Evolutionary conservation across 2,113 vertebrate species (phyloP), one percentile per base, ranked within the genome.

Genomic region (Ia io): DNA sequence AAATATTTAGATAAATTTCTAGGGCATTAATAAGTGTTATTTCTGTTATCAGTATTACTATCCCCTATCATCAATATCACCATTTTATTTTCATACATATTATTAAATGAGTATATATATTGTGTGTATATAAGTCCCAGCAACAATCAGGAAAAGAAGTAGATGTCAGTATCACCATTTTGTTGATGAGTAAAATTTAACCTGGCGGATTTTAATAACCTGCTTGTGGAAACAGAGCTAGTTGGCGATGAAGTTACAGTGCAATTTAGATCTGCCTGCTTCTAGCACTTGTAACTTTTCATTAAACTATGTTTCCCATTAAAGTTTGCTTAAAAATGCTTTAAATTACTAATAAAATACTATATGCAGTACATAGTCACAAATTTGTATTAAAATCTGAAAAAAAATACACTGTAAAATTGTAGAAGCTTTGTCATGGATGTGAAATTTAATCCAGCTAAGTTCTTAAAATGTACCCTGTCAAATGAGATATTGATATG

Each of bases 311-410:
- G 6, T 5, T 93, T 28, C 5, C 13, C 14, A 90, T 69, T 32
- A 67, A 40, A 3, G 35, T 76, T 79, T 88, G 2, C 17, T 30
- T 89, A 42, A 56, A 84, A 87, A 77, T 40, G 69, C 16, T 83
- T 91, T 73, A 76, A 61, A 71, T 67, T 95, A 49, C 23, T 89
- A 89, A 78, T 89, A 79, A 94, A 51, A 92, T 51, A 51, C 7
- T 23, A 6, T 37, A 56, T 84, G 4, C 3, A 88, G 32, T 44
- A 25, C 3, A 28, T 25, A 83, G 6, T 65, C 20, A 69, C 32
- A 4, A 70, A 79, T 59, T 85, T 80, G 3, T 69, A 37, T 28
- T 90, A 67, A 25, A 84, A 67, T 70, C 32, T 76, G 11, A 25
- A 83, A 51, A 77, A 86, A 91, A 47, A 25, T 90, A 25, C 65